Evolutionary conservation across 2,113 vertebrate species (phyloP), one percentile per base, ranked within the genome.

Genomic region (Struthidea cinerea): DNA sequence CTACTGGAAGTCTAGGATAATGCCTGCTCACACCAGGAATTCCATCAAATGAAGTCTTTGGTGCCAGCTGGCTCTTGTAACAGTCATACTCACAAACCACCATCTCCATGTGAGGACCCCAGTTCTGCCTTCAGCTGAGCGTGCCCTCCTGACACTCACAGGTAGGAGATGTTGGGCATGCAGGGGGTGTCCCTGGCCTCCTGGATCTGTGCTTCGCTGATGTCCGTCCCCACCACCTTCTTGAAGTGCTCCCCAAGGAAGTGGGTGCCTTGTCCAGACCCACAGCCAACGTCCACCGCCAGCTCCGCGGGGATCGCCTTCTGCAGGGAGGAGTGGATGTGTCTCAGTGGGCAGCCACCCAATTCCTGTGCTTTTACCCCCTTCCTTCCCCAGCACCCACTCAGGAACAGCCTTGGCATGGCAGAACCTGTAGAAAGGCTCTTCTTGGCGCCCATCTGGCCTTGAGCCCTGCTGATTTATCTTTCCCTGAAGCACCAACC

Each of bases 201-300:
- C 69, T 98, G 97, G 52, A 99, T 91, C 93, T 99, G 98, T 0
- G 98, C 98, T 55, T 98, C 96, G 6, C 98, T 99, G 55, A 99
- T 97, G 14, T 99, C 98, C 0, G 93, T 98, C 44, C 98, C 98
- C 78, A 99, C 96, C 90, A 99, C 98, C 42, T 95, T 97, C 59
- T 80, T 52, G 90, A 99, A 99, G 87, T 98, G 97, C 59, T 97
- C 92, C 0, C 98, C 98, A 56, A 99, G 96, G 41, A 98, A 94
- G 24, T 63, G 57, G 1, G 98, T 99, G 52, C 98, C 98, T 94
- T 99, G 98, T 15, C 98, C 98, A 1, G 98, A 98, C 13, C 98
- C 98, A 10, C 99, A 99, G 16, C 98, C 98, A 2, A 99, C 98
- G 9, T 99, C 98, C 95, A 98, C 98, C 0, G 97, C 98, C 84